A percentile compares a stretch with the other conserved stretches of the same genome.
phyloP scores from a whole-genome alignment of 2,797 vertebrate genomes.

The Neomorphus geoffroyi region DNA sequence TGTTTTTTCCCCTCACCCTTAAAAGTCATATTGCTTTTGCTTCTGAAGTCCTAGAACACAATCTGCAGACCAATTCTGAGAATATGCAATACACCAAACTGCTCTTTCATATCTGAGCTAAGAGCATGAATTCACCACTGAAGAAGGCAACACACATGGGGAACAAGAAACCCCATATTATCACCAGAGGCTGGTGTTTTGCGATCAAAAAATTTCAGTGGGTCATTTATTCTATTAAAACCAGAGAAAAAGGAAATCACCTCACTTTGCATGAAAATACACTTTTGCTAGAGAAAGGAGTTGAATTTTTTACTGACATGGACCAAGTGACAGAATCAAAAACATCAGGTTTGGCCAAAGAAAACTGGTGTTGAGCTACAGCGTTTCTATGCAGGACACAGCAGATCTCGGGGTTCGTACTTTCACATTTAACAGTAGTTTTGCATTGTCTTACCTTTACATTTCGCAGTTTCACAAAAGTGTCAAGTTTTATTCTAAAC shows the following conservation, averaged over 20 bases:
- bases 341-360: not conserved
- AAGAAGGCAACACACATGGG: rapidly evolving
- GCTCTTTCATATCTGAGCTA: not conserved
- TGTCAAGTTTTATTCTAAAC: not conserved
- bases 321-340: not conserved
- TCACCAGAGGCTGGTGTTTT: not conserved
- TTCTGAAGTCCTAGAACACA: not conserved
- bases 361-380: not conserved
- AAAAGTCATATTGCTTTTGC: not conserved
- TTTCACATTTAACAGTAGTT: not conserved
- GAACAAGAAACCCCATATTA: not conserved
- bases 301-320: not conserved
- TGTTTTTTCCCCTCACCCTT: not conserved
- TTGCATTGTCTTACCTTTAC: not conserved
- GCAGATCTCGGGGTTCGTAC: not conserved
- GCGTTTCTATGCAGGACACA: not conserved
- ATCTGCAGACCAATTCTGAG: not conserved
- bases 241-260: not conserved
- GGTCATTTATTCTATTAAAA: not conserved
- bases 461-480: not conserved
- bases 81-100: rapidly evolving
- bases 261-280: not conserved
- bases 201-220: not conserved
- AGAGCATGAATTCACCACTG: not conserved
- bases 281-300: not conserved